These are phyloP conservation scores for Cerastis rubricosa DNA, from an alignment of 2,888 invertebrate species.

Conservation along the genomic window DNA sequence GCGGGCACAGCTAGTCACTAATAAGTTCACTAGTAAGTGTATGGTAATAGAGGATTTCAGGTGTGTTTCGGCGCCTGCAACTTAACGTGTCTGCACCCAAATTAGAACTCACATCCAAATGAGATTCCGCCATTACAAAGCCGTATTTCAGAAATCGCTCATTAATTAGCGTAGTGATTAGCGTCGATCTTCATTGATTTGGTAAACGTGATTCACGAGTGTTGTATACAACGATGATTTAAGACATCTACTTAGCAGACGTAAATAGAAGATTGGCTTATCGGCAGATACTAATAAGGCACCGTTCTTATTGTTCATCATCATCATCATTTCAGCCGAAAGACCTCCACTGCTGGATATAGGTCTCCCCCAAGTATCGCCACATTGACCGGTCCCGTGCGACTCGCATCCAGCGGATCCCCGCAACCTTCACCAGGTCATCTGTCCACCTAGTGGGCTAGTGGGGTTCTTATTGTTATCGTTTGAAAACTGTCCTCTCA, in stretches of 20 bases:
- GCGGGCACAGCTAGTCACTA: too few species aligned
- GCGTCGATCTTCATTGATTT: constrained; percentile 14
- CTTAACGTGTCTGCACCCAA: constrained; percentile 18
- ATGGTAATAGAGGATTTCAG: too few species aligned
- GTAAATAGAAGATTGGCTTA: not conserved
- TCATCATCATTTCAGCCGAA: too few species aligned
- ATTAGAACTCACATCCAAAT: constrained; percentile 30
- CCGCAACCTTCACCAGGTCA: too few species aligned
- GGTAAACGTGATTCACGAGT: constrained; percentile 28
- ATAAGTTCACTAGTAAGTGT: too few species aligned
- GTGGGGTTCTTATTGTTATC: not conserved
- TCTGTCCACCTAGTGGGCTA: too few species aligned
- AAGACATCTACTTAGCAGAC: not conserved
- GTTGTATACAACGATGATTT: constrained; percentile 10
- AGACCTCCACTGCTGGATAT: too few species aligned
- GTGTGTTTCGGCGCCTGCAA: not conserved
- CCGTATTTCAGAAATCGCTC: constrained; percentile 14
- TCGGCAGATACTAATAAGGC: not conserved
- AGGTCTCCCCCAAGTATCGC: too few species aligned
- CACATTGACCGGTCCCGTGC: too few species aligned
- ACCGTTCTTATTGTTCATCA: not conserved
- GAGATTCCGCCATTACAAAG: constrained; percentile 8
- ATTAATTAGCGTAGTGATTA: constrained; percentile 37
- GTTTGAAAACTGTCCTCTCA: not conserved
- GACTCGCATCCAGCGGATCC: too few species aligned